phyloP scores from a whole-genome alignment of 2,113 vertebrate species.

The Clupea harengus region DNA sequence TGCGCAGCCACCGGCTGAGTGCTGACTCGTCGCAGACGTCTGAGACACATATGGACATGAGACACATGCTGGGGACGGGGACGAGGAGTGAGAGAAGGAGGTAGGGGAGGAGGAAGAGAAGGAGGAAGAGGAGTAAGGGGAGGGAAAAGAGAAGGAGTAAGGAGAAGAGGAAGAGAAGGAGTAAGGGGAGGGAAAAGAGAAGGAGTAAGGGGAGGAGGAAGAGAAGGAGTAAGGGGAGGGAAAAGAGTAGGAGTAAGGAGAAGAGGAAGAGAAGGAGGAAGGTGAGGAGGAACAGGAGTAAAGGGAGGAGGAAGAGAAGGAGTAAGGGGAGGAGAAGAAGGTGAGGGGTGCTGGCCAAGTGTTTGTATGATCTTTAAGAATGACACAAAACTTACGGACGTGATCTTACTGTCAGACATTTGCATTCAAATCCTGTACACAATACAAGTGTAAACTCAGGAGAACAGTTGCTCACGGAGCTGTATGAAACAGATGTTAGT shows the following conservation, averaged over 20 bases:
- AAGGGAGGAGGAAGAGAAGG: neutral
- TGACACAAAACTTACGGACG: neutral
- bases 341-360: neutral
- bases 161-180: too few species aligned
- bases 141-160: too few species aligned
- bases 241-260: too few species aligned
- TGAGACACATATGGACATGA: conserved; percentile 10
- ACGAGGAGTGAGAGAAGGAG: neutral
- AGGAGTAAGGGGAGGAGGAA: too few species aligned
- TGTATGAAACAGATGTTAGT: neutral
- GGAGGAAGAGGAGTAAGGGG: neutral
- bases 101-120: neutral
- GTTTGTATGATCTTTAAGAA: neutral
- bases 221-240: too few species aligned
- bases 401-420: neutral
- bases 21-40: neutral
- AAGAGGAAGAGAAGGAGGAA: neutral
- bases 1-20: neutral
- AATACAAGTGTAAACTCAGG: neutral
- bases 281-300: neutral
- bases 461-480: neutral
- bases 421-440: neutral
- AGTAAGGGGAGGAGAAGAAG: neutral
- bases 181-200: too few species aligned
- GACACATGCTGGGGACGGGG: neutral